Evolutionary conservation across 2,888 invertebrate genomes (phyloP), one percentile per base, ranked within the genome.

Genomic region (Parapristionchus giblindavisi): DNA sequence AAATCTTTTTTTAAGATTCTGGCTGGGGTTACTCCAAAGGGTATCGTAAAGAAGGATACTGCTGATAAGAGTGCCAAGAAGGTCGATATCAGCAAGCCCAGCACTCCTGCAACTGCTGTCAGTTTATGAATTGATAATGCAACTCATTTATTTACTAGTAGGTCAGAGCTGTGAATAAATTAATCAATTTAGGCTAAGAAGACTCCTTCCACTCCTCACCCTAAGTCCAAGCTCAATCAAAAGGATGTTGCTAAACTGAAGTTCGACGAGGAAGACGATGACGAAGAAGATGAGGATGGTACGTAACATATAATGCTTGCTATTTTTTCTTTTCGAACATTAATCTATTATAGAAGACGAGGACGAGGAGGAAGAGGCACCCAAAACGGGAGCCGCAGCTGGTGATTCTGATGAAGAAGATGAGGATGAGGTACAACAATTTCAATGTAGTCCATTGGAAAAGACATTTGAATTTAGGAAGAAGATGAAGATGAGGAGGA

Each of bases 171-270:
- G 17, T 14, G 3, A 38, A 14, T 38, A 38, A 38, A 63, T 29
- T 36, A 38, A 29, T 17, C 8, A 38, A 71, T 52, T 29, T 36
- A 78, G 78, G 48, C n/a, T 24, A 78, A 78, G 72, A 83, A 83
- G 63, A 77, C 78, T 38, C 83, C 83, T 43, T 60, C 77, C 8
- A 83, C 83, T 32, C 83, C 83, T 27, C 81, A 82, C 61, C 83
- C 83, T 5, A 79, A 80, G 43, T 63, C 76, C n/a, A 74, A 60
- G 48, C 48, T 51, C 5, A 36, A 8, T 5, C 17, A 27, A 8
- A 48, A 56, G 6, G 70, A 75, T 36, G 21, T 71, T 21, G 27
- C 77, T 24, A 76, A 75, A 14, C 79, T 76, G 38, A 77, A 78
- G 40, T 79, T 76, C 21, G 81, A 79, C 34, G 73, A 73, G 0